Evolutionary conservation across 30 jellyfish, hydroid and myxozoan species (phyloP).

Genomic region (Hydractinia symbiolongicarpus): DNA sequence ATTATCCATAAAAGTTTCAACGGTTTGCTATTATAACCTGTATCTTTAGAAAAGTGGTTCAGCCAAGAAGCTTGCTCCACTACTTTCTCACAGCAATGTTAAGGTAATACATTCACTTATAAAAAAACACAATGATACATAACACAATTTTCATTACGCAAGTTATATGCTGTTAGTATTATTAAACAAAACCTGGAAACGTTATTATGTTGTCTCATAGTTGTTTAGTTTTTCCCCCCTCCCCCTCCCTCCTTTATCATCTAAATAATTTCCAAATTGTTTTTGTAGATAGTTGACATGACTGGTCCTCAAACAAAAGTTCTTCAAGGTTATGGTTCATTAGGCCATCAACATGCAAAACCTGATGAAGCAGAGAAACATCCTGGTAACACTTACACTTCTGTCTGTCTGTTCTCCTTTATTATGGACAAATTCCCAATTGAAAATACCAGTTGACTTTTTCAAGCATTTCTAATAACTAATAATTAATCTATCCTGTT

Average conservation of each 20-base stretch:
- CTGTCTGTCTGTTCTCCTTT: no score
- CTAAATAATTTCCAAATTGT: not conserved
- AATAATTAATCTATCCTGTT: no score
- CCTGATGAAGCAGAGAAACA: slow-evolving; percentile 63
- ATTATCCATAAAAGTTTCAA: no score
- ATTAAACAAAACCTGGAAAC: no score
- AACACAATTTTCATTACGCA: not conserved
- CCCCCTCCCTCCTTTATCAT: no score
- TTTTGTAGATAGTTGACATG: slow-evolving; percentile 88
- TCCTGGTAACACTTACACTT: not conserved
- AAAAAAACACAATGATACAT: not conserved
- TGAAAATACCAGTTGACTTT: no score
- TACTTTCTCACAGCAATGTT: slow-evolving; percentile 26
- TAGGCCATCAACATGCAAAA: slow-evolving; percentile 91
- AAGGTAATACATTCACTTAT: slow-evolving; percentile 5
- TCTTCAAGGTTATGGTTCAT: slow-evolving; percentile 78
- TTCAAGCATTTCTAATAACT: no score
- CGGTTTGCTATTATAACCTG: no score
- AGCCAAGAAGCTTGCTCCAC: slow-evolving; percentile 28
- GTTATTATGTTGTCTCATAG: no score
- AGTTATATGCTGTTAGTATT: no score
- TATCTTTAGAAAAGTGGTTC: slow-evolving; percentile 23
- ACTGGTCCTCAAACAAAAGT: slow-evolving; percentile 95
- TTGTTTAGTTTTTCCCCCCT: no score
- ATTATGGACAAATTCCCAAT: no score